These are phyloP conservation scores for Romanogobio albipinnatus DNA, from an alignment of 2,113 vertebrate species.

Conservation along the genomic window DNA sequence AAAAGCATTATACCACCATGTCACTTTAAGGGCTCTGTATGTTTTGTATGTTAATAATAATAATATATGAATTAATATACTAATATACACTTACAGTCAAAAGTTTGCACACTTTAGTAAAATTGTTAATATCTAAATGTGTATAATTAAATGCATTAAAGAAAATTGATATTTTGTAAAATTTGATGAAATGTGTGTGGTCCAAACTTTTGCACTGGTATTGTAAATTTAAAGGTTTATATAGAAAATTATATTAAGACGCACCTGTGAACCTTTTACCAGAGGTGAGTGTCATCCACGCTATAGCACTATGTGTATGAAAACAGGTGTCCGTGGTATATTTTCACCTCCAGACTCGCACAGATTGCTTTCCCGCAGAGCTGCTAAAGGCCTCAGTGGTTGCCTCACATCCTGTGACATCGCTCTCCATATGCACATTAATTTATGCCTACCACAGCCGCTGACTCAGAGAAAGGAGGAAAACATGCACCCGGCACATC, in stretches of 20 bases:
- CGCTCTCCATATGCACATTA: conserved; percentile 46
- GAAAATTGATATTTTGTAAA: neutral
- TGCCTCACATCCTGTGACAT: conserved; percentile 25
- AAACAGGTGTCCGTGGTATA: conserved; percentile 44
- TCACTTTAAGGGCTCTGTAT: too few species aligned
- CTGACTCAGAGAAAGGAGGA: conserved; percentile 2
- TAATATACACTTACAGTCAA: too few species aligned
- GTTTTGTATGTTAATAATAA: too few species aligned
- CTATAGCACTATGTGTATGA: conserved; percentile 24
- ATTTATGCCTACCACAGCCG: conserved; percentile 46
- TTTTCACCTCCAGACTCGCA: conserved; percentile 51
- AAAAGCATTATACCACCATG: too few species aligned
- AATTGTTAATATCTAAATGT: too few species aligned
- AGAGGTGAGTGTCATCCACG: neutral
- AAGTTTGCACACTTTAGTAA: too few species aligned
- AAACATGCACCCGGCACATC: conserved; percentile 14
- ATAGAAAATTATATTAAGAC: neutral
- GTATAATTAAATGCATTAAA: too few species aligned
- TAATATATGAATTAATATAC: too few species aligned
- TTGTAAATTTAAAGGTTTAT: neutral
- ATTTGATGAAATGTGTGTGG: too few species aligned
- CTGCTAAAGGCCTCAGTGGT: conserved; percentile 49
- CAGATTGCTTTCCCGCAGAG: conserved; percentile 48
- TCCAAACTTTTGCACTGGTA: neutral
- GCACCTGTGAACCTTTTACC: neutral